phyloP scores from a whole-genome alignment of 1,140 invertebrate genomes.

The Lepidotrigona ventralis region DNA sequence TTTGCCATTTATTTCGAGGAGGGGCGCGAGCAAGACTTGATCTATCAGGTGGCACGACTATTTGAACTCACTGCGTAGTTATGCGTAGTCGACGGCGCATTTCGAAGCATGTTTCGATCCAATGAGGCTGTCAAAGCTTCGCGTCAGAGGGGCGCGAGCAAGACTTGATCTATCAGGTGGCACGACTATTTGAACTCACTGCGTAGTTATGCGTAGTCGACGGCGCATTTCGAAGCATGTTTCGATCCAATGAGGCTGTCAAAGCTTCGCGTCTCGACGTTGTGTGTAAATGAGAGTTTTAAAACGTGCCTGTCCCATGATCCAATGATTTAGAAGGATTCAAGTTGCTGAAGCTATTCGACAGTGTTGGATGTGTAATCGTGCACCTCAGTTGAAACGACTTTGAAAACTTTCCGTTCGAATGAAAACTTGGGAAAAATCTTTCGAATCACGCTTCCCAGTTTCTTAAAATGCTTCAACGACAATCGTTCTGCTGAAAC shows the following conservation, averaged over 20 bases:
- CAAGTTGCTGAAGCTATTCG: rapidly evolving
- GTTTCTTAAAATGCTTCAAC: not conserved
- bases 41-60: constrained; percentile 70
- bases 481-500: not conserved
- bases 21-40: constrained; percentile 53
- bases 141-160: constrained; percentile 56
- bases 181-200: constrained; percentile 50
- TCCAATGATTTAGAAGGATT: not conserved
- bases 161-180: constrained; percentile 68
- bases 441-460: not conserved
- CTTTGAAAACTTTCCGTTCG: not conserved
- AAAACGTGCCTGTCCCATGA: not conserved
- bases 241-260: not conserved
- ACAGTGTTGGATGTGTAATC: not conserved
- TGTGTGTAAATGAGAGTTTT: constrained; percentile 2
- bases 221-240: not conserved
- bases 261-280: constrained; percentile 5
- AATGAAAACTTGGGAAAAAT: not conserved
- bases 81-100: not conserved
- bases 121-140: not conserved
- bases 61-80: constrained; percentile 9
- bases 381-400: not conserved
- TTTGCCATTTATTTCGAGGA: constrained; percentile 70
- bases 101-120: not conserved
- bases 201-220: not conserved